Evolutionary conservation across 2,888 invertebrate species (phyloP), one percentile per base, ranked within the genome.

Genomic region (Ennomos fuscantarius): DNA sequence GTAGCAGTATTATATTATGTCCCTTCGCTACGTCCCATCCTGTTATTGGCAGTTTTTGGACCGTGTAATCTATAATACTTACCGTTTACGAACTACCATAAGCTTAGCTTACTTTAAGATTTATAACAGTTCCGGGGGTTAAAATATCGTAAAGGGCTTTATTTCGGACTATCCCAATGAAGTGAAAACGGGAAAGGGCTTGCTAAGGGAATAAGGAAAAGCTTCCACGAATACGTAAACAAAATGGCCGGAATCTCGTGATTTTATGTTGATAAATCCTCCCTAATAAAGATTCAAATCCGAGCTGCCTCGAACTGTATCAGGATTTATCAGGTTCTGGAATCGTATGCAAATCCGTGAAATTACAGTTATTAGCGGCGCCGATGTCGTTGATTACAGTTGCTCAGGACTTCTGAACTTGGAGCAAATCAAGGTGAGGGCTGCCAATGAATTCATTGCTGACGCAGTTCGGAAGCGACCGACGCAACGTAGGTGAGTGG

Each of bases 301-400:
- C 44, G n/a, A 34, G 45, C 37, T 13, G n/a, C 40, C 36, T 39
- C 45, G 13, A 42, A 45, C 41, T 40, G 45, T 57, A 52, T 57
- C 48, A 32, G 15, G 35, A 58, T 58, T 60, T 60, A 63, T 63
- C 62, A 56, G 44, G 40, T 52, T 59, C 39, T 55, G 55, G 49
- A 59, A 55, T 61, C 64, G 52, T 54, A 35, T 48, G 46, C 54
- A 60, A 60, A 59, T 58, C 44, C 49, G 37, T 45, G 53, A 55
- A 60, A 64, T 62, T 52, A 52, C n/a, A 45, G 55, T 60, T 61
- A 60, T 59, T 61, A 63, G 44, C 48, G 35, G 42, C 39, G 56
- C 41, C 39, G 33, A 40, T 60, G 55, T 51, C 54, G 54, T 43
- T 60, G 63, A 64, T 63, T 63, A 53, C 59, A 59, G 57, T 62